Conservation (phyloP, 2,888 invertebrate species). For the Stomorhina lunata region DNA sequence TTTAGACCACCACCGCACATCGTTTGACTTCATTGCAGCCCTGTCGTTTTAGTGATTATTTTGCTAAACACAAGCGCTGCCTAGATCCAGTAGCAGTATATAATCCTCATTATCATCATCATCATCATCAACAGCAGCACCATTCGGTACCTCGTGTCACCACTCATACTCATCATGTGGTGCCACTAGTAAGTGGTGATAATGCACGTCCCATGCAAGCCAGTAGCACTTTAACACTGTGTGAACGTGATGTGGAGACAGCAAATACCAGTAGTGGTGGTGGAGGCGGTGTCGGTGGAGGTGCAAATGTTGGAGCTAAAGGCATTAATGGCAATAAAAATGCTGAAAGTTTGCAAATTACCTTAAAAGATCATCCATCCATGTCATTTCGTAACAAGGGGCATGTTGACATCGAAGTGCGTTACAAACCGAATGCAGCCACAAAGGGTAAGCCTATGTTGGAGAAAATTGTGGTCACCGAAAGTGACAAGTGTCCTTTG, state of each 20-base stretch:
- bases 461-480: slow-evolving; percentile 81
- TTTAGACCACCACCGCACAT: slow-evolving; percentile 71
- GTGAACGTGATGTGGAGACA: slow-evolving; percentile 72
- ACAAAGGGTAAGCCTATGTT: slow-evolving; percentile 81
- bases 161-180: slow-evolving; percentile 65
- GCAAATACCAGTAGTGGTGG: slow-evolving; percentile 62
- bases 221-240: slow-evolving; percentile 73
- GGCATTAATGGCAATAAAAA: slow-evolving; percentile 70
- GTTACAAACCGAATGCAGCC: slow-evolving; percentile 83
- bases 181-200: slow-evolving; percentile 70
- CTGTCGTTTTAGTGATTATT: slow-evolving; percentile 77
- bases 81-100: slow-evolving; percentile 71
- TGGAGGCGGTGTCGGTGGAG: slow-evolving; percentile 52
- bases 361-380: slow-evolving; percentile 83
- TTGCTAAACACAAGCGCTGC: slow-evolving; percentile 75
- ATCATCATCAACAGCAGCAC: slow-evolving; percentile 64
- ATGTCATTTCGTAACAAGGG: slow-evolving; percentile 83
- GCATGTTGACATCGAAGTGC: slow-evolving; percentile 85
- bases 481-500: slow-evolving; percentile 73
- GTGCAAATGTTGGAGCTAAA: slow-evolving; percentile 56
- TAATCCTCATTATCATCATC: slow-evolving; percentile 72
- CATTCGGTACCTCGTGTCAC: slow-evolving; percentile 63
- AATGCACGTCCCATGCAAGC: slow-evolving; percentile 62
- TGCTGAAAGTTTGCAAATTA: slow-evolving; percentile 77
- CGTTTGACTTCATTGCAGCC: slow-evolving; percentile 76